A percentile compares a stretch with the other conserved stretches of the same genome.
Evolutionary conservation across 1,140 invertebrate genomes (phyloP).

Genomic region (Tenebrio molitor): DNA sequence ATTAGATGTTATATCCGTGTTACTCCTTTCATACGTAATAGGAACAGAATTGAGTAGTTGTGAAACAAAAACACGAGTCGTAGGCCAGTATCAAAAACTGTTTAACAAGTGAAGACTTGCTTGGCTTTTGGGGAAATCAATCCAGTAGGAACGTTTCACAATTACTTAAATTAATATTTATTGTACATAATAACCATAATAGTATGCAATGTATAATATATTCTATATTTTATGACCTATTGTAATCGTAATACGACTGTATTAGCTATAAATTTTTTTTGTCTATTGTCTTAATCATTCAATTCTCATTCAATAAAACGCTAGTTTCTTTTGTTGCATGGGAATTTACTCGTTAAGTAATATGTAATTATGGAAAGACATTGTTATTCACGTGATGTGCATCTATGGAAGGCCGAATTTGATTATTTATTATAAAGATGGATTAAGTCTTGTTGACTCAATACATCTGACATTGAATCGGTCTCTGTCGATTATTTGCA

Average conservation of each 20-base stretch:
- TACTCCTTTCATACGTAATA: conserved; percentile 28
- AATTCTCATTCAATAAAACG: conserved; percentile 28
- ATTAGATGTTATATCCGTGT: conserved; percentile 21
- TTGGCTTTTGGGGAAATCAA: background rate
- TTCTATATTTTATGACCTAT: conserved; percentile 6
- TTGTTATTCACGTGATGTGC: conserved; percentile 41
- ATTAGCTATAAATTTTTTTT: conserved; percentile 19
- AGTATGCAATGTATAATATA: conserved; percentile 14
- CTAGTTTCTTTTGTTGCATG: conserved; percentile 2
- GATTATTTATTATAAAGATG: conserved; percentile 41
- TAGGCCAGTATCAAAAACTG: conserved; percentile 22
- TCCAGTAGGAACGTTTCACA: conserved; percentile 6
- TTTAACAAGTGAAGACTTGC: too few relatives aligned
- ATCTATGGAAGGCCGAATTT: conserved; percentile 30
- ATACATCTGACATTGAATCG: conserved; percentile 9
- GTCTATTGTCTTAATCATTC: background rate
- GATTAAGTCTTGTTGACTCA: background rate
- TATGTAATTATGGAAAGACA: conserved; percentile 40
- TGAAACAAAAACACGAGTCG: background rate
- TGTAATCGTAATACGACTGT: background rate
- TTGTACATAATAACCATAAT: conserved; percentile 21
- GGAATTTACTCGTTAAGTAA: conserved; percentile 34
- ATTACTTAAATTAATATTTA: conserved; percentile 26
- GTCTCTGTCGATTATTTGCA: conserved; percentile 14
- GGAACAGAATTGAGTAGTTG: background rate